phyloP scores from a whole-genome alignment of 1,140 invertebrate genomes.

The Caenorhabditis elegans region DNA sequence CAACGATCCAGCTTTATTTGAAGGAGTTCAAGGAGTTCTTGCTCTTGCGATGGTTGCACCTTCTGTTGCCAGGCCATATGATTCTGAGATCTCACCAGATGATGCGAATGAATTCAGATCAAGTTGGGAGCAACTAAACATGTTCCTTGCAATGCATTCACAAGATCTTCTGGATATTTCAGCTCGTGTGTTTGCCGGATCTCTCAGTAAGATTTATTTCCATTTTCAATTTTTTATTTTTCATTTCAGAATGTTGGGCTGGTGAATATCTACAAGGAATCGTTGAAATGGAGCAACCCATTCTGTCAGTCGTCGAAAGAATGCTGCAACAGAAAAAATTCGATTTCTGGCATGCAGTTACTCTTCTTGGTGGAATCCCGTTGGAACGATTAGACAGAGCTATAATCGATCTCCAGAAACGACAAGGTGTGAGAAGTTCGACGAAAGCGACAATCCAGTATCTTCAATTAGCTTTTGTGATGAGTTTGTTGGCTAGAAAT shows the following conservation, averaged over 20 bases:
- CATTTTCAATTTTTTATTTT: background rate
- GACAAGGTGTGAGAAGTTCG: background rate
- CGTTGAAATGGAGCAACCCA: background rate
- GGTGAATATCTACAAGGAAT: background rate
- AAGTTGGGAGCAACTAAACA: background rate
- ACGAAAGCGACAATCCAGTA: background rate
- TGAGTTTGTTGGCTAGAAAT: background rate
- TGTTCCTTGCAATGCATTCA: constrained; percentile 1
- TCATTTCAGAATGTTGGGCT: background rate
- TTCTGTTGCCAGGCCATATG: background rate
- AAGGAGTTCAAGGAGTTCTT: constrained; percentile 13
- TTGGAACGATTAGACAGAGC: background rate
- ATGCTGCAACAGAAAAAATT: constrained; percentile 17
- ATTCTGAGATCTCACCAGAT: background rate
- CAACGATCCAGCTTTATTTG: background rate
- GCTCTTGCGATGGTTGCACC: background rate
- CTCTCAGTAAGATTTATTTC: background rate
- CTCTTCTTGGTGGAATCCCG: background rate
- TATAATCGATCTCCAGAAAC: background rate
- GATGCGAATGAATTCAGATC: background rate
- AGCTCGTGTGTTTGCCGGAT: constrained; percentile 1
- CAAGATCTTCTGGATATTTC: constrained; percentile 4
- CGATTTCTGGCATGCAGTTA: constrained; percentile 1
- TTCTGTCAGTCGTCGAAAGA: background rate
- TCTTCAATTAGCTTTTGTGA: constrained; percentile 3